Evolutionary conservation across 2,797 vertebrate genomes (phyloP), one percentile per base, ranked within the genome.

Genomic region (Sebastes baramenuke): DNA sequence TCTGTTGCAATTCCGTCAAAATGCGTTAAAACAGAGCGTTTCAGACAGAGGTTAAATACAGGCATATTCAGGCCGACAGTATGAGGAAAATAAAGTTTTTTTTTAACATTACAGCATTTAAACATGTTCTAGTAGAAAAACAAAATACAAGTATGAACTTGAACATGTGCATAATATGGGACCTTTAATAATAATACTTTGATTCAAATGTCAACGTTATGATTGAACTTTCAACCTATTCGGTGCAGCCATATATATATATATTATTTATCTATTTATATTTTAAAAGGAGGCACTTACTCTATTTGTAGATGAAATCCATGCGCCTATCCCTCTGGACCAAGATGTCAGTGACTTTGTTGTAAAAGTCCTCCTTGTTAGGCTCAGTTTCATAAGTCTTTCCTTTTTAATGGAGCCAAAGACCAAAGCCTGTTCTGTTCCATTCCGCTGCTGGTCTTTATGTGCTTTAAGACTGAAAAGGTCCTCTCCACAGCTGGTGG

Each of bases 191-290:
- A 56, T 1, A 55, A 24, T 56, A 6, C 22, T 55, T 0, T 56
- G 0, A 25, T 49, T 49, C 0, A 49, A 18, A 25, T 56, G 55
- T 56, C 55, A 13, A 25, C 12, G 0, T 0, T 56, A 56, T 24
- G 54, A 55, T 24, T 13, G 0, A 24, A 24, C 11, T 0, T 55
- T 20, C 0, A 0, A 24, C 5, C 22, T 55, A 22, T 55, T 24
- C 1, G 11, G 54, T 55, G 1, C 54, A 56, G 22, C 22, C 54
- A 30, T 30, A 30, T 30, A 30, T 1, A 29, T 29, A 18, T 29
- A 29, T 60, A 46, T 5, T 30, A 60, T 60, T 5, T 58, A 60
- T 29, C 7, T 60, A 60, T 60, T 2, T 30, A 29, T 0, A 59
- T 29, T 18, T 30, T 18, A 16, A 9, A 29, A 30, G 16, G 18